These are phyloP conservation scores for Drosophila acutilabella DNA, from an alignment of 2,888 invertebrate species.

Conservation along the genomic window DNA sequence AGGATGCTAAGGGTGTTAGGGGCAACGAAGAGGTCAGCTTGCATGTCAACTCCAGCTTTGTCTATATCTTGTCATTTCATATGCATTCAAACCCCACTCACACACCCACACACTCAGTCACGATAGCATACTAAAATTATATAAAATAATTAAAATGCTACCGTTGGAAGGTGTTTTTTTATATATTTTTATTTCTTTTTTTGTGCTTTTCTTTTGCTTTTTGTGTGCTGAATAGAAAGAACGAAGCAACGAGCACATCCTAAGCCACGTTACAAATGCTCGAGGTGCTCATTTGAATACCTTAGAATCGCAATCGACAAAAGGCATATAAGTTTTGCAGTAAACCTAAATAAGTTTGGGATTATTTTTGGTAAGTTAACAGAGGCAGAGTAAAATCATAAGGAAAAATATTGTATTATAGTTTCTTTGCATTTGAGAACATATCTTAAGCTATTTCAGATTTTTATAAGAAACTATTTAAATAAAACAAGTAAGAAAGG, in stretches of 20 bases:
- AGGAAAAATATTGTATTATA: too few species aligned
- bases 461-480: background rate
- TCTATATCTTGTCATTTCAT: slow-evolving; percentile 59
- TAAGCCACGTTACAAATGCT: slow-evolving; percentile 65
- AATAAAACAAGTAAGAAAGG: too few species aligned
- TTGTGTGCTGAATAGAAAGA: slow-evolving; percentile 65
- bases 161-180: slow-evolving; percentile 57
- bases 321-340: background rate
- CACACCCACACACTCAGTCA: slow-evolving; percentile 30
- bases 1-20: slow-evolving; percentile 9
- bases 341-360: background rate
- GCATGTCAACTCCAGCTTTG: slow-evolving; percentile 61
- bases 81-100: slow-evolving; percentile 52
- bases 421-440: too few species aligned
- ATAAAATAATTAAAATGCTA: slow-evolving; percentile 79
- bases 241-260: slow-evolving; percentile 56
- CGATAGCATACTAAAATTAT: slow-evolving; percentile 46
- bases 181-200: slow-evolving; percentile 7
- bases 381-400: too few species aligned
- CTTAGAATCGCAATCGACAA: background rate
- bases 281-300: slow-evolving; percentile 56
- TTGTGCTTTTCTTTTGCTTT: slow-evolving; percentile 30
- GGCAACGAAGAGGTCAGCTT: slow-evolving; percentile 8
- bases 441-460: background rate
- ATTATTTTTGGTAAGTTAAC: too few species aligned